A percentile compares a stretch with the other conserved stretches of the same genome.
phyloP scores from a whole-genome alignment of 1,140 invertebrate genomes.

The Sarcophaga peregrina region DNA sequence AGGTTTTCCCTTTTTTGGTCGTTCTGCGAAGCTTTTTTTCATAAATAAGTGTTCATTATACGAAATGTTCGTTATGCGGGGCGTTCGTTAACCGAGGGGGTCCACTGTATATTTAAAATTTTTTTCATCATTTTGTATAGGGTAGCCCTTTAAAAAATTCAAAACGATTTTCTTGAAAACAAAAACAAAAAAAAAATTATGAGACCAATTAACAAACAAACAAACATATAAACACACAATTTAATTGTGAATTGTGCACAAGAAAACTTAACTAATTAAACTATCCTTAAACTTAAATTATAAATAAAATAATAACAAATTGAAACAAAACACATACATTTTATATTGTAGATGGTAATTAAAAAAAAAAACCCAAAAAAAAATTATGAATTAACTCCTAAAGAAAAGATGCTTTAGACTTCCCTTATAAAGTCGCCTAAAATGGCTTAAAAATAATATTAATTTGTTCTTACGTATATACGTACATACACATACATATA shows the following conservation, averaged over 20 bases:
- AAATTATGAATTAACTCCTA: neutral
- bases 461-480: too few relatives aligned
- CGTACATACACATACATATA: too few relatives aligned
- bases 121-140: slow-evolving; percentile 5
- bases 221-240: neutral
- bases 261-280: neutral
- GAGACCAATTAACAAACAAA: neutral
- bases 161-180: neutral
- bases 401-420: neutral
- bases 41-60: too few relatives aligned
- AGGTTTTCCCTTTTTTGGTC: too few relatives aligned
- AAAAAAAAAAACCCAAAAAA: neutral
- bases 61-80: too few relatives aligned
- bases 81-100: too few relatives aligned
- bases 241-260: slow-evolving; percentile 8
- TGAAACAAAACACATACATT: too few relatives aligned
- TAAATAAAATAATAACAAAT: neutral
- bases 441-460: too few relatives aligned
- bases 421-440: neutral
- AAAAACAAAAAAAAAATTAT: neutral
- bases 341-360: neutral
- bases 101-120: neutral
- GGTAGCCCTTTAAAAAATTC: neutral
- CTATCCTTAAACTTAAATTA: neutral
- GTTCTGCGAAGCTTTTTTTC: too few relatives aligned